A percentile compares a stretch with the other conserved stretches of the same genome.
Evolutionary conservation across 2,797 vertebrate genomes (phyloP).

Genomic region (Trachops cirrhosus): DNA sequence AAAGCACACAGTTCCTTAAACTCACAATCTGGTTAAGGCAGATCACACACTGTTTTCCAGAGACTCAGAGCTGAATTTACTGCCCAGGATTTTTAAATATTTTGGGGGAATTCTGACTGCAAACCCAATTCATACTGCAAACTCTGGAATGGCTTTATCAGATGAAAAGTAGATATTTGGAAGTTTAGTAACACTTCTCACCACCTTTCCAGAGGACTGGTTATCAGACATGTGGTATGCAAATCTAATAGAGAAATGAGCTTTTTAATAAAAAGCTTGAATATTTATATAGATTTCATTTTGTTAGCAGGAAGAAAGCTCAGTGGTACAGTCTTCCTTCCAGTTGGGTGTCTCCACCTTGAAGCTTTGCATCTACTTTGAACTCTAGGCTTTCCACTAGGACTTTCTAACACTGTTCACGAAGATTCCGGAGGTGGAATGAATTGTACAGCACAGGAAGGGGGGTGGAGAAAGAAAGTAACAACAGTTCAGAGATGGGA

Average conservation of each 20-base stretch:
- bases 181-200: background rate
- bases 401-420: background rate
- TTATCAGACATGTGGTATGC: background rate
- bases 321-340: background rate
- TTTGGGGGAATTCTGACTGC: background rate
- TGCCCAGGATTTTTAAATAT: background rate
- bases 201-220: background rate
- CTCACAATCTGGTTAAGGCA: background rate
- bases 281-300: background rate
- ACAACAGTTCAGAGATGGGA: slow-evolving; percentile 1
- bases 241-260: background rate
- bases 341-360: background rate
- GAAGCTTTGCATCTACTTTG: background rate
- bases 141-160: background rate
- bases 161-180: background rate
- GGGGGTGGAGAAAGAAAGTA: background rate
- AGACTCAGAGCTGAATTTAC: slow-evolving; percentile 13
- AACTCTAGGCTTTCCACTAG: background rate
- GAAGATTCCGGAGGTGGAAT: background rate
- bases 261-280: background rate
- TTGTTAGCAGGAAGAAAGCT: background rate
- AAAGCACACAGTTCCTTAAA: background rate
- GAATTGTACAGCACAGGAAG: slow-evolving; percentile 5
- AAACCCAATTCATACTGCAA: slow-evolving; percentile 12
- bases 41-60: background rate